A percentile compares a stretch with the other conserved stretches of the same genome.
Evolutionary conservation across 2,888 invertebrate genomes (phyloP).

Genomic region (Reticulitermes lucifugus): DNA sequence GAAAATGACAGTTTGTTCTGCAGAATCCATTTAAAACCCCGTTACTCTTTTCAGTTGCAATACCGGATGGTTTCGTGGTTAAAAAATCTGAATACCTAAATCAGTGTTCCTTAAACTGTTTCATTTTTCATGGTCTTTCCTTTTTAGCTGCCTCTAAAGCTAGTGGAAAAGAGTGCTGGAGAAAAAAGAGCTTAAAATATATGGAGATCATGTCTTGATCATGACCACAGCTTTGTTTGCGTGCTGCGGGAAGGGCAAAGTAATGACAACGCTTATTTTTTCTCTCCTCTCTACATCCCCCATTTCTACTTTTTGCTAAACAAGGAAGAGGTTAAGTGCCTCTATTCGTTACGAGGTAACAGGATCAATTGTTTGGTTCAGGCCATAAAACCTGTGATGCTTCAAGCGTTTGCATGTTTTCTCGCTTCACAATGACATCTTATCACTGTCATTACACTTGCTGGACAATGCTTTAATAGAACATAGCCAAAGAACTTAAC

Average conservation of each 20-base stretch:
- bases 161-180: not conserved
- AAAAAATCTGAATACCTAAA: not conserved
- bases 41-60: no score
- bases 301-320: constrained; percentile 15
- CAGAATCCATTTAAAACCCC: no score
- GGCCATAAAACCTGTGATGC: not conserved
- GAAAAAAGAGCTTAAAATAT: not conserved
- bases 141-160: not conserved
- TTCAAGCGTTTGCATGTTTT: not conserved
- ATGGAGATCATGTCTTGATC: constrained; percentile 30
- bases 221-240: constrained; percentile 38
- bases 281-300: not conserved
- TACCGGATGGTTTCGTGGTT: no score
- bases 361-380: constrained; percentile 5
- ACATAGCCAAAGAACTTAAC: no score
- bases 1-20: no score
- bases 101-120: not conserved
- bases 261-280: constrained; percentile 31
- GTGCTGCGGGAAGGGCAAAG: constrained; percentile 2
- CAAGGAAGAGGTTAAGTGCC: constrained; percentile 15
- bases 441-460: not conserved
- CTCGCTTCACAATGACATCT: not conserved
- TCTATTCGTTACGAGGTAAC: constrained; percentile 29
- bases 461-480: no score
- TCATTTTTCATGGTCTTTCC: not conserved